Conservation (phyloP, 2,888 invertebrate genomes). For the Chydorus sphaericus region DNA sequence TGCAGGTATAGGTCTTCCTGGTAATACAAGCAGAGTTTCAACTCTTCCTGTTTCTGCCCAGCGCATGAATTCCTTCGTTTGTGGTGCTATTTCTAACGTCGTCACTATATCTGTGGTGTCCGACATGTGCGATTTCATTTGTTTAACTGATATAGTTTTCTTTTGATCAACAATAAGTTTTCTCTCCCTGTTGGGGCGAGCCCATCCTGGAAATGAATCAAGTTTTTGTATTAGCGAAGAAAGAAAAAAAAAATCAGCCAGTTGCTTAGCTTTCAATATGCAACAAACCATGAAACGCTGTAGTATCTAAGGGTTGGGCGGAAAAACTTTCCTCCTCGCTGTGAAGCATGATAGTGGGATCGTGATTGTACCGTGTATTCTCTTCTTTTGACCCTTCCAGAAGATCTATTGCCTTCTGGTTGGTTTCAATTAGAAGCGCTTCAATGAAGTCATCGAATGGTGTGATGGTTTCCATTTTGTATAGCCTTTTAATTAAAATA, state of each 20-base stretch:
- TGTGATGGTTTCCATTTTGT: no score
- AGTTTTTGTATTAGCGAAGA: background rate
- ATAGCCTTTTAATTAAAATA: no score
- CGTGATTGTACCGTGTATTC: no score
- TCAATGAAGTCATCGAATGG: no score
- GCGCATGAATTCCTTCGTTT: slow-evolving; percentile 91
- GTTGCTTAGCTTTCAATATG: no score
- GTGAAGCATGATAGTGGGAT: slow-evolving; percentile 74
- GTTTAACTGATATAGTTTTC: slow-evolving; percentile 96
- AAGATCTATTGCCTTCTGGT: no score
- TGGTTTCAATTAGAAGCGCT: no score
- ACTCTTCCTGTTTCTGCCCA: slow-evolving; percentile 98
- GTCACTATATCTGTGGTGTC: slow-evolving; percentile 94
- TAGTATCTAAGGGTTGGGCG: slow-evolving; percentile 85
- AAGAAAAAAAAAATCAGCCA: background rate
- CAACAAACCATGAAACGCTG: slow-evolving; percentile 56
- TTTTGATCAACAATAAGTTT: slow-evolving; percentile 96
- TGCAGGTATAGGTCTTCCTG: slow-evolving; percentile 76
- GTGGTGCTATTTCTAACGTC: slow-evolving; percentile 89
- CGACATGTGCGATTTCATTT: slow-evolving; percentile 96
- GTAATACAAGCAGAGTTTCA: slow-evolving; percentile 84
- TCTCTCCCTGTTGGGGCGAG: slow-evolving; percentile 81
- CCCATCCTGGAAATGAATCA: slow-evolving; percentile 42
- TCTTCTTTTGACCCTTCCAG: no score
- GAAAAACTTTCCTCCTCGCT: slow-evolving; percentile 96